Evolutionary conservation across 92 coral and sea anemone genomes (phyloP).

Genomic region (Heliopora coerulea): DNA sequence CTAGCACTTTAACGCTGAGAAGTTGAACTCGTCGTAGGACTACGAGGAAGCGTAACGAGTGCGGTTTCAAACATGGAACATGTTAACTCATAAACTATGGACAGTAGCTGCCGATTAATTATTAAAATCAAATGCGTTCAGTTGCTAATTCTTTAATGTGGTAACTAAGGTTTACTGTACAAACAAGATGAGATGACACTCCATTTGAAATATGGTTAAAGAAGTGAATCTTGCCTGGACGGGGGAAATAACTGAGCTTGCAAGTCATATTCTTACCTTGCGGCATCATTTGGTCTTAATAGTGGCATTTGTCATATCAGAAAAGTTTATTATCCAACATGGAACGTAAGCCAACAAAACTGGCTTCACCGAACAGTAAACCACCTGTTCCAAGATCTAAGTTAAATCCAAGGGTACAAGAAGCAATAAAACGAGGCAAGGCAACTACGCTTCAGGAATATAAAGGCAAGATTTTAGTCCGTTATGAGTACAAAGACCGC

Average conservation of each 20-base stretch:
- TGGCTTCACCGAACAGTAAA: not conserved
- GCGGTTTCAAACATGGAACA: too few species aligned
- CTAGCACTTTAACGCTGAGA: too few species aligned
- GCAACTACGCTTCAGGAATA: conserved; percentile 20
- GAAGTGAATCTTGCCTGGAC: not conserved
- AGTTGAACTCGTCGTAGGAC: too few species aligned
- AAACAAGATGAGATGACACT: conserved; percentile 36
- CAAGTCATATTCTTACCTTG: too few species aligned
- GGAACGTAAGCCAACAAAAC: conserved; percentile 29
- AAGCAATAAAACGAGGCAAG: conserved; percentile 28
- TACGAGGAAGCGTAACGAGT: too few species aligned
- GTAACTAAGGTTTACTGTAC: conserved; percentile 6
- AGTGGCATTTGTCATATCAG: not conserved
- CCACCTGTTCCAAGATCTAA: conserved; percentile 20
- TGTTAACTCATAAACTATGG: too few species aligned
- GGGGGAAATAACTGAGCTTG: not conserved
- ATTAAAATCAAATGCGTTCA: conserved; percentile 9
- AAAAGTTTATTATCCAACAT: not conserved
- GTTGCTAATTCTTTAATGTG: conserved; percentile 30
- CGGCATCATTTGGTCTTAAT: too few species aligned
- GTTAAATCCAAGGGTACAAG: conserved; percentile 11
- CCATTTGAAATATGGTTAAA: conserved; percentile 35
- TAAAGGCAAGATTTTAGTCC: conserved; percentile 21
- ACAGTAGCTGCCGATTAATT: conserved; percentile 10
- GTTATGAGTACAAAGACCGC: conserved; percentile 36